Percentiles rank a stretch among this genome's conserved stretches.
phyloP scores from a whole-genome alignment of 2,888 invertebrate genomes.

The Pseudococcus viburni region DNA sequence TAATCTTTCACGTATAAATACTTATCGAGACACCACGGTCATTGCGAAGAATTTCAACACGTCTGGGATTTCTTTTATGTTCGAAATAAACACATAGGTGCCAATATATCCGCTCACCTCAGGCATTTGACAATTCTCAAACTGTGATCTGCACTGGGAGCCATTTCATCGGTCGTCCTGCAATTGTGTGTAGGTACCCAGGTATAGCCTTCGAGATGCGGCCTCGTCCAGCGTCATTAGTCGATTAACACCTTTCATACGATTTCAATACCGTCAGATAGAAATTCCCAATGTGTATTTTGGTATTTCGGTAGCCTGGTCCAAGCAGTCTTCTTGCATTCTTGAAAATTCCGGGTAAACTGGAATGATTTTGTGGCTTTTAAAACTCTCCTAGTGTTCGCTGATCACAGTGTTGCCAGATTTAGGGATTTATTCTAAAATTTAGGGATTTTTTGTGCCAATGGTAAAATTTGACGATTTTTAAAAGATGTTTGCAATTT shows the following conservation, averaged over 20 bases:
- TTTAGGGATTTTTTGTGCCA: too few species aligned
- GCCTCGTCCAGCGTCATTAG: slow-evolving; percentile 6
- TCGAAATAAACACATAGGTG: background rate
- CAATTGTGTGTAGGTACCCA: background rate
- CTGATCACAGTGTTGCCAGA: too few species aligned
- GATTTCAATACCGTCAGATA: background rate
- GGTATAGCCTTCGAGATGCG: slow-evolving; percentile 1
- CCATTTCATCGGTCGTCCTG: background rate
- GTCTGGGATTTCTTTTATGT: slow-evolving; percentile 5
- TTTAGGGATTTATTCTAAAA: too few species aligned
- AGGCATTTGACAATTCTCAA: slow-evolving; percentile 6
- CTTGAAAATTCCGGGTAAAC: too few species aligned
- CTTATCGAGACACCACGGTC: background rate
- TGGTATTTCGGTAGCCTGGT: background rate
- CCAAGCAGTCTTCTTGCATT: background rate
- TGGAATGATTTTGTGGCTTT: too few species aligned
- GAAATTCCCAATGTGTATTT: background rate
- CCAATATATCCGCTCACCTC: slow-evolving; percentile 4
- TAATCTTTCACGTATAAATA: background rate
- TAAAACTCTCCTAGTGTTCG: too few species aligned
- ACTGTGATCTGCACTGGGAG: background rate
- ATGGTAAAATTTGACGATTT: too few species aligned
- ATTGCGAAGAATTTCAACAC: background rate
- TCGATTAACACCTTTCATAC: slow-evolving; percentile 33
- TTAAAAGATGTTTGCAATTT: too few species aligned